Conservation (phyloP, 2,797 vertebrate genomes). For the Manis crassicaudata region DNA sequence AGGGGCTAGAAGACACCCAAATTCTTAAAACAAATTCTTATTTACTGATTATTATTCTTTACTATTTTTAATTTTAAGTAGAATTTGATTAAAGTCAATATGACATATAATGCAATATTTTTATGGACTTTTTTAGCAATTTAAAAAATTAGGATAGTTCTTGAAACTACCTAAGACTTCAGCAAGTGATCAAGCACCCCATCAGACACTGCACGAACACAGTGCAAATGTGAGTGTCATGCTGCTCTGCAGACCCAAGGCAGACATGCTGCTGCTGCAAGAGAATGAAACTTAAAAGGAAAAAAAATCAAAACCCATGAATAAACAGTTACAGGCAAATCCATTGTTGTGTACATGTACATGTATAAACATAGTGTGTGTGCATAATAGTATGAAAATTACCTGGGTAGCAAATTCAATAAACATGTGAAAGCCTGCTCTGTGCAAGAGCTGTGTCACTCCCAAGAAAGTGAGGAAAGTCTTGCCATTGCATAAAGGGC, state of each 20-base stretch:
- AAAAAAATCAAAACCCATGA: neutral
- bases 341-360: neutral
- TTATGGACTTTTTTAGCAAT: neutral
- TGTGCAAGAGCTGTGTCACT: neutral
- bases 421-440: neutral
- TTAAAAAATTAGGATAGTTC: neutral
- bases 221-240: neutral
- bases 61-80: constrained; percentile 1
- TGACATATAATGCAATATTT: neutral
- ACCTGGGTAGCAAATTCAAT: neutral
- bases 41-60: neutral
- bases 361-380: neutral
- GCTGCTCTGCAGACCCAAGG: neutral
- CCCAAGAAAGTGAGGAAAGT: neutral
- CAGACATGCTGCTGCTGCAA: neutral
- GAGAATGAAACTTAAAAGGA: neutral
- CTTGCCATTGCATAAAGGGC: neutral
- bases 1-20: neutral
- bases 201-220: neutral
- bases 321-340: neutral
- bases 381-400: neutral
- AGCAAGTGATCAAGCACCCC: neutral
- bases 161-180: neutral
- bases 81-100: neutral
- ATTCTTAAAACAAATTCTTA: constrained; percentile 20